These are phyloP conservation scores for Bostrychus sinensis DNA, from an alignment of 2,113 vertebrate species.

Conservation along the genomic window DNA sequence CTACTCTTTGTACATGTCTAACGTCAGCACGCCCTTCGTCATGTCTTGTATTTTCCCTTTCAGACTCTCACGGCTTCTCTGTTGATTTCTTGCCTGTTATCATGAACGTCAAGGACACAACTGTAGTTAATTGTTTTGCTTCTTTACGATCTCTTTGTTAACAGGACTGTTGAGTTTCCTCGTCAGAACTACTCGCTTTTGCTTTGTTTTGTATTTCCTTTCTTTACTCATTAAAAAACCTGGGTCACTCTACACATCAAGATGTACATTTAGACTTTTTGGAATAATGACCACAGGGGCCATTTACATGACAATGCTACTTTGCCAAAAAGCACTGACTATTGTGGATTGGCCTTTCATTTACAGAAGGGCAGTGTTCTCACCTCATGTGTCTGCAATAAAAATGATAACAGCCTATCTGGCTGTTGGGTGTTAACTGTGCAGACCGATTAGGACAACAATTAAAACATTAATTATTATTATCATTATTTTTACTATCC, in stretches of 20 bases:
- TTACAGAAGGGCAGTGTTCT: no score
- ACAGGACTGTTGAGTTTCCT: constrained; percentile 43
- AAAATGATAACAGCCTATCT: no score
- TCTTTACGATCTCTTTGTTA: constrained; percentile 55
- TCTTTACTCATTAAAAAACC: constrained; percentile 33
- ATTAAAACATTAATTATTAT: no score
- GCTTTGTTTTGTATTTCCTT: constrained; percentile 23
- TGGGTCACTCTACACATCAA: constrained; percentile 45
- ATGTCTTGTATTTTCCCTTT: constrained; percentile 65
- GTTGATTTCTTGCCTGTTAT: constrained; percentile 27
- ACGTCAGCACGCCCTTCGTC: constrained; percentile 55
- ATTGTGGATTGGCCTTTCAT: no score
- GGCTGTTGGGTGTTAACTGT: no score
- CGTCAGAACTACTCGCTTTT: constrained; percentile 50
- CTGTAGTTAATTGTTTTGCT: constrained; percentile 57
- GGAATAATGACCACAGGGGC: neutral
- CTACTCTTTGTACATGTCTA: constrained; percentile 62
- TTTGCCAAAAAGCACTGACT: neutral
- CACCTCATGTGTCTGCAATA: no score
- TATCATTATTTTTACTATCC: no score
- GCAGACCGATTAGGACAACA: no score
- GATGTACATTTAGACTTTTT: neutral
- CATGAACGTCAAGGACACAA: constrained; percentile 32
- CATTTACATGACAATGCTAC: neutral
- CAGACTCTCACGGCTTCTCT: constrained; percentile 59